Conservation (phyloP, 2,888 invertebrate genomes). For the Eurytoma adleriae region DNA sequence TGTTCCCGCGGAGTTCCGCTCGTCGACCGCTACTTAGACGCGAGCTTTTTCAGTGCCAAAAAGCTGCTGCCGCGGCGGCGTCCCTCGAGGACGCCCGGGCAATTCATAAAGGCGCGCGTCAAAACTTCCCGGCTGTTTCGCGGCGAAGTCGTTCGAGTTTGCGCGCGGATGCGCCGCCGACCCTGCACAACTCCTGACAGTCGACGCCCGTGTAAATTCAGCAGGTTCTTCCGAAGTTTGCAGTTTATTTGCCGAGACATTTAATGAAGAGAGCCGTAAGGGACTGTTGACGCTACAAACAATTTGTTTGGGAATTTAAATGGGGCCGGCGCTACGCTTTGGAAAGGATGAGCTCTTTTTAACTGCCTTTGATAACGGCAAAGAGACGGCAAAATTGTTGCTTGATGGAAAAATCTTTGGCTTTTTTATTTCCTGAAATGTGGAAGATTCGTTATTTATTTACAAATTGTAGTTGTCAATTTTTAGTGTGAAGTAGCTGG, state of each 20-base stretch:
- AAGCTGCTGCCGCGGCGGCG: background rate
- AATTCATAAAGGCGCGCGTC: conserved; percentile 4
- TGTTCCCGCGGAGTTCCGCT: background rate
- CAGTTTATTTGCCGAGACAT: background rate
- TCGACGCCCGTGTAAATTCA: background rate
- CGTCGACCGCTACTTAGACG: background rate
- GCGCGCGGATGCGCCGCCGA: background rate
- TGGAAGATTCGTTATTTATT: no score
- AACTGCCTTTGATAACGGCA: no score
- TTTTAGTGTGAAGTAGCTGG: no score
- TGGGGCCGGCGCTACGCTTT: background rate
- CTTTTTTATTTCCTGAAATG: no score
- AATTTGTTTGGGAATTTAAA: background rate
- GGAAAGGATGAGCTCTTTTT: no score
- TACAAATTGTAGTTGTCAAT: no score
- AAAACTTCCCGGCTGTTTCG: conserved; percentile 18
- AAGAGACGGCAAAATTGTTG: no score
- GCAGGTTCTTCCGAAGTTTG: conserved; percentile 1
- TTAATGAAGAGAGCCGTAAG: background rate
- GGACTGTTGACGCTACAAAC: conserved; percentile 6
- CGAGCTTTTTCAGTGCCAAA: background rate
- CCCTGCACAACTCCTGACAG: background rate
- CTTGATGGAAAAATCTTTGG: no score
- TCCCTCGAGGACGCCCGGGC: background rate
- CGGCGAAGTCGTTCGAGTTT: background rate